A percentile compares a stretch with the other conserved stretches of the same genome.
These are phyloP conservation scores for Phragmatobia fuliginosa DNA, from an alignment of 2,888 invertebrate genomes.

Conservation along the genomic window DNA sequence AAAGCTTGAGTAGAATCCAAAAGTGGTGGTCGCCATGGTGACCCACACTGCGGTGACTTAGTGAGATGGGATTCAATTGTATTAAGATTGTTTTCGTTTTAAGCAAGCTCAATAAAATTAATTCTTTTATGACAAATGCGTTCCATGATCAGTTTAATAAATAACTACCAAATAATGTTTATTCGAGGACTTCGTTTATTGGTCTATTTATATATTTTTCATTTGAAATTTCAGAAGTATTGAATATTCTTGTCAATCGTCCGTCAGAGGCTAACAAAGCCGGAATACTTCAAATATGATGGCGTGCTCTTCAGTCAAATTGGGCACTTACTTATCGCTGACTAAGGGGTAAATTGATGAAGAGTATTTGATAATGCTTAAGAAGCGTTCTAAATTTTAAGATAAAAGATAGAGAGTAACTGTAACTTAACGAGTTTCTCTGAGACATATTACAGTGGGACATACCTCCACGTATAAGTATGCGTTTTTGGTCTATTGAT, in stretches of 20 bases:
- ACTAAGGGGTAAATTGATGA: constrained; percentile 1
- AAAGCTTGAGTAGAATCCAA: no score
- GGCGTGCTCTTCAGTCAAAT: background rate
- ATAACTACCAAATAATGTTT: background rate
- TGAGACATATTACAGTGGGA: background rate
- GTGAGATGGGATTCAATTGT: no score
- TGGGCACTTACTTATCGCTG: background rate
- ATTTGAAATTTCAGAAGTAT: background rate
- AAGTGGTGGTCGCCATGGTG: no score
- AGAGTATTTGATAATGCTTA: background rate
- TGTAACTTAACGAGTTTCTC: background rate
- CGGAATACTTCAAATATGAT: background rate
- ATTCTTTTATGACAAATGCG: no score
- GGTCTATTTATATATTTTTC: background rate
- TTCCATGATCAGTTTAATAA: no score
- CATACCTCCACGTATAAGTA: background rate
- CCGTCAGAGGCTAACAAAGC: background rate
- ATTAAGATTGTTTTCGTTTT: no score
- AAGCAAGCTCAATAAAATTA: no score
- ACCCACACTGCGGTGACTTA: no score
- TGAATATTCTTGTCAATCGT: background rate
- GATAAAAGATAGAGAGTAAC: constrained; percentile 4
- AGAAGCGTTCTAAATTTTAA: background rate
- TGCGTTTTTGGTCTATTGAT: background rate
- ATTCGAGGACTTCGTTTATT: background rate